Evolutionary conservation across 2,888 invertebrate genomes (phyloP).

Genomic region (Sympetrum striolatum): DNA sequence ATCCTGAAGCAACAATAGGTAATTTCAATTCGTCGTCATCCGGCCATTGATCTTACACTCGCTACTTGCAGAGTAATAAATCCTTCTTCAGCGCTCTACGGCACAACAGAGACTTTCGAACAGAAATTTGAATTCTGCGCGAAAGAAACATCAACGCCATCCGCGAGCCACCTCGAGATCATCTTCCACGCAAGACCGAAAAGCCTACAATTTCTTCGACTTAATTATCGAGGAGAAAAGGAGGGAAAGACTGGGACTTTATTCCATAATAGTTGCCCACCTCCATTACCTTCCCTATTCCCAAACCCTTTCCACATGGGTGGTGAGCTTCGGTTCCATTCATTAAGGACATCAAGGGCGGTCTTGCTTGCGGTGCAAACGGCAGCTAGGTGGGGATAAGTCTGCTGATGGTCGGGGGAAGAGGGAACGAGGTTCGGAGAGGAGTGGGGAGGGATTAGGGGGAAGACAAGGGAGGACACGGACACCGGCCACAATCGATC

Average conservation of each 20-base stretch:
- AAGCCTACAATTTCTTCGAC: too few species aligned
- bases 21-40: too few species aligned
- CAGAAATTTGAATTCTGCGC: too few species aligned
- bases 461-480: neutral
- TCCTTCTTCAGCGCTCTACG: too few species aligned
- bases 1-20: too few species aligned
- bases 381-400: constrained; percentile 12
- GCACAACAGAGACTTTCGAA: too few species aligned
- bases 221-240: neutral
- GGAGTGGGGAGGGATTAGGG: neutral
- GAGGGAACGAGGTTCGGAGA: neutral
- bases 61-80: too few species aligned
- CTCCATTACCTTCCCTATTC: neutral
- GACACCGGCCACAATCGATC: neutral
- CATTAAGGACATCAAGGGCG: constrained; percentile 11
- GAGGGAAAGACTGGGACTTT: neutral
- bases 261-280: neutral
- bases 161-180: too few species aligned
- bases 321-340: neutral
- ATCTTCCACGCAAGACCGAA: too few species aligned
- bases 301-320: neutral
- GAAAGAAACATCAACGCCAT: too few species aligned
- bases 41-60: too few species aligned
- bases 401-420: neutral
- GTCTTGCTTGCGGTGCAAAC: constrained; percentile 34